Percentiles rank a stretch among this genome's conserved stretches.
These are phyloP conservation scores for Microchirus variegatus DNA, from an alignment of 2,797 vertebrate genomes.

Conservation along the genomic window DNA sequence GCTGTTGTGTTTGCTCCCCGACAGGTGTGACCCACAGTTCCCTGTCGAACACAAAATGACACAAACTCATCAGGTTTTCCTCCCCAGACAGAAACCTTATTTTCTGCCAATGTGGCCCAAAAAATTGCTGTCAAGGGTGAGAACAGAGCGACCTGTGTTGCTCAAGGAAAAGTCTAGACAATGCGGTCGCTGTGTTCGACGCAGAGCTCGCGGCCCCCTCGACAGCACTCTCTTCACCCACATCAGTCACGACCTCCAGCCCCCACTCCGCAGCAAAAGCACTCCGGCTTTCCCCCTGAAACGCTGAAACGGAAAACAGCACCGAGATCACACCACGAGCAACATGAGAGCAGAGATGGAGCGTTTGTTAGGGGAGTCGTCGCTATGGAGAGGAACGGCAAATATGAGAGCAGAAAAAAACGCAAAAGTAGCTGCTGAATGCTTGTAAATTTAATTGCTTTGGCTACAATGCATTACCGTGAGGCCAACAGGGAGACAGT, in stretches of 20 bases:
- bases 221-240: conserved; percentile 46
- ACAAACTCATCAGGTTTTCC: neutral
- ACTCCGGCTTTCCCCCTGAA: neutral
- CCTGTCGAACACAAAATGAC: neutral
- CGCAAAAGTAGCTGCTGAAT: conserved; percentile 54
- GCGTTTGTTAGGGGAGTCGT: conserved; percentile 13
- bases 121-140: conserved; percentile 15
- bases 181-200: conserved; percentile 52
- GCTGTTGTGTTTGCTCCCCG: neutral
- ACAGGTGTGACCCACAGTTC: conserved; percentile 10
- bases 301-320: conserved; percentile 12
- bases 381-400: conserved; percentile 14
- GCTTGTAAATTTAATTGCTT: conserved; percentile 65
- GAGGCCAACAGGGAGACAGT: conserved; percentile 48
- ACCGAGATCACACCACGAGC: conserved; percentile 5
- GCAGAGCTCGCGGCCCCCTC: conserved; percentile 29
- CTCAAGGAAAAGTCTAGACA: conserved; percentile 50
- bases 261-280: conserved; percentile 1
- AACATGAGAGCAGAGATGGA: neutral
- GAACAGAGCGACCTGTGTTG: conserved; percentile 59
- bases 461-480: conserved; percentile 45
- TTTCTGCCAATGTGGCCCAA: conserved; percentile 35
- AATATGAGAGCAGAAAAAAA: neutral
- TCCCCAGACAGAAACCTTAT: conserved; percentile 13
- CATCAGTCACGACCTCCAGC: conserved; percentile 41